A percentile compares a stretch with the other conserved stretches of the same genome.
These are phyloP conservation scores for Sminthurinus aureus DNA, from an alignment of 2,888 invertebrate species.

Conservation along the genomic window DNA sequence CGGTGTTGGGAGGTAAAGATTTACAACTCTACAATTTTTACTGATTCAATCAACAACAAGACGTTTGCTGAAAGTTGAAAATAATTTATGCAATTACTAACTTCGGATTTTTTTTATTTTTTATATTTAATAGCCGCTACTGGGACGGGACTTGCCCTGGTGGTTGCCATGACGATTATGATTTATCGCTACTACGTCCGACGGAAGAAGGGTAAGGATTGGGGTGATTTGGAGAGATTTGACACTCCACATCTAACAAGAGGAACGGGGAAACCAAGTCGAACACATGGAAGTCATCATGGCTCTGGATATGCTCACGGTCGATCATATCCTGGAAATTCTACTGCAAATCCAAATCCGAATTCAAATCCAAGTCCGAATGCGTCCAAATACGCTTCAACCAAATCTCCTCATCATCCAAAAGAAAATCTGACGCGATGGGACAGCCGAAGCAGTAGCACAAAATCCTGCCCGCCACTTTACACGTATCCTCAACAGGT, in stretches of 20 bases:
- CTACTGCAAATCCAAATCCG: no score
- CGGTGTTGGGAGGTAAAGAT: no score
- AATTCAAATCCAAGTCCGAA: no score
- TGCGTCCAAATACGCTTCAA: neutral
- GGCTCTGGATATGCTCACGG: slow-evolving; percentile 14
- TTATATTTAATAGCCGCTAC: slow-evolving; percentile 70
- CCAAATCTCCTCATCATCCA: slow-evolving; percentile 16
- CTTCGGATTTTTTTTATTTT: slow-evolving; percentile 60
- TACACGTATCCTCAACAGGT: slow-evolving; percentile 59
- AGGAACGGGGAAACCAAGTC: slow-evolving; percentile 36
- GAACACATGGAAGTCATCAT: slow-evolving; percentile 38
- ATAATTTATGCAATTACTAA: no score
- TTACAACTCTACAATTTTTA: no score
- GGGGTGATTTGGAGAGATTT: slow-evolving; percentile 69
- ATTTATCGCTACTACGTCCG: slow-evolving; percentile 72
- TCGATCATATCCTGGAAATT: slow-evolving; percentile 28
- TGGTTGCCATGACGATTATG: slow-evolving; percentile 73
- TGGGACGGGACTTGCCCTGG: slow-evolving; percentile 72
- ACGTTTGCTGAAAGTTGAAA: no score
- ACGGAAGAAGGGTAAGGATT: slow-evolving; percentile 69
- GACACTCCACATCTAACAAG: slow-evolving; percentile 45
- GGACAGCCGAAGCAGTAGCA: slow-evolving; percentile 57
- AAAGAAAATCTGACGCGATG: slow-evolving; percentile 46
- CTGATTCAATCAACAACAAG: no score
- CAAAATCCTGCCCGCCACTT: slow-evolving; percentile 57